Conservation (phyloP, 2,888 invertebrate species). For the Diarsia mendica region DNA sequence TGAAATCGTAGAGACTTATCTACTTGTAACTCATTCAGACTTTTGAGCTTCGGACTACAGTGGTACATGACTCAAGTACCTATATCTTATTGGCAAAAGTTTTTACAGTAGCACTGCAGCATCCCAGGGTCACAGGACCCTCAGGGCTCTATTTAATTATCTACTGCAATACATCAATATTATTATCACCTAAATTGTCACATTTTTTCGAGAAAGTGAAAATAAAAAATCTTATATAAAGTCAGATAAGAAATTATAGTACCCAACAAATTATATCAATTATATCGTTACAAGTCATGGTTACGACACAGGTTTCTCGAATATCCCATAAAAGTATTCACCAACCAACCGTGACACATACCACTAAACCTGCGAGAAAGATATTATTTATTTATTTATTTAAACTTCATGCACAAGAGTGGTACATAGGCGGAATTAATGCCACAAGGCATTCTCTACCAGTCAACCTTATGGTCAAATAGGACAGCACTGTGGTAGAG, state of each 20-base stretch:
- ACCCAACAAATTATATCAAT: too few relatives aligned
- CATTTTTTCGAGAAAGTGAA: too few relatives aligned
- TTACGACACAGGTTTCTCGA: background rate
- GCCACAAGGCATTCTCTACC: too few relatives aligned
- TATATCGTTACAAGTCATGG: background rate
- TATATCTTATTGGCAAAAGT: background rate
- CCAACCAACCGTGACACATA: background rate
- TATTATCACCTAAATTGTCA: too few relatives aligned
- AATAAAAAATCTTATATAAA: background rate
- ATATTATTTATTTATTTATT: too few relatives aligned
- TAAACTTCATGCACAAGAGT: too few relatives aligned
- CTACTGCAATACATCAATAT: background rate
- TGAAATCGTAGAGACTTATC: background rate
- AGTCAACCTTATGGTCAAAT: too few relatives aligned
- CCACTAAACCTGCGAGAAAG: constrained; percentile 8
- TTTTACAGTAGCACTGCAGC: background rate
- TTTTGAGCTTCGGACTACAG: too few relatives aligned
- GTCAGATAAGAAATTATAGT: background rate
- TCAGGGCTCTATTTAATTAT: background rate
- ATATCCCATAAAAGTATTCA: background rate
- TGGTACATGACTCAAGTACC: too few relatives aligned
- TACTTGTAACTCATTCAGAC: background rate
- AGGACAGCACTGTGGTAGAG: too few relatives aligned
- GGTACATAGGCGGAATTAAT: too few relatives aligned
- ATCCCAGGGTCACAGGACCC: background rate